Percentiles rank a stretch among this genome's conserved stretches.
phyloP scores from a whole-genome alignment of 2,888 invertebrate species.

The Protophormia terraenovae region DNA sequence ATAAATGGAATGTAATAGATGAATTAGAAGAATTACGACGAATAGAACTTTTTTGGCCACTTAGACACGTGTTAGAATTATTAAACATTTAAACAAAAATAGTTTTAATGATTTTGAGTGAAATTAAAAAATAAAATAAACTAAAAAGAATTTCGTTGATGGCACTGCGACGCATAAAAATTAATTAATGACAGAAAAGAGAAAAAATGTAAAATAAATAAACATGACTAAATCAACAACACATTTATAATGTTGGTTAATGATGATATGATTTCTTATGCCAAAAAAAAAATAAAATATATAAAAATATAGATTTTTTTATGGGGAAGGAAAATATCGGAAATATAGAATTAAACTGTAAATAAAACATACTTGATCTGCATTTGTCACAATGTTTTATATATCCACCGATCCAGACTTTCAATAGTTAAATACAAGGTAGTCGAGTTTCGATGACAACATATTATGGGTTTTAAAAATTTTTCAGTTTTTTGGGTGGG shows the following conservation, averaged over 20 bases:
- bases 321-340: no score
- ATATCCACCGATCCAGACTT: no score
- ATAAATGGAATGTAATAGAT: conserved; percentile 13
- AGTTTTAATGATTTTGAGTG: conserved; percentile 29
- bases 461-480: no score
- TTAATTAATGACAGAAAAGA: neutral
- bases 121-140: neutral
- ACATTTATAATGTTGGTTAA: neutral
- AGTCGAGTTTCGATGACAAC: no score
- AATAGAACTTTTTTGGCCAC: conserved; percentile 38
- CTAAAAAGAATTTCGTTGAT: neutral
- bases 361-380: no score
- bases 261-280: neutral
- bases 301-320: no score
- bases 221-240: neutral
- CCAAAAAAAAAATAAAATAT: neutral
- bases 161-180: neutral
- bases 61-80: conserved; percentile 61
- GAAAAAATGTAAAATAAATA: neutral
- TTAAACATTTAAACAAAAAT: conserved; percentile 23
- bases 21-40: neutral
- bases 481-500: no score
- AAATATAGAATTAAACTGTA: no score
- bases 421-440: no score
- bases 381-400: no score